Base-by-base conservation (phyloP, 2,888 invertebrate species). In the Therioaphis trifolii region DNA sequence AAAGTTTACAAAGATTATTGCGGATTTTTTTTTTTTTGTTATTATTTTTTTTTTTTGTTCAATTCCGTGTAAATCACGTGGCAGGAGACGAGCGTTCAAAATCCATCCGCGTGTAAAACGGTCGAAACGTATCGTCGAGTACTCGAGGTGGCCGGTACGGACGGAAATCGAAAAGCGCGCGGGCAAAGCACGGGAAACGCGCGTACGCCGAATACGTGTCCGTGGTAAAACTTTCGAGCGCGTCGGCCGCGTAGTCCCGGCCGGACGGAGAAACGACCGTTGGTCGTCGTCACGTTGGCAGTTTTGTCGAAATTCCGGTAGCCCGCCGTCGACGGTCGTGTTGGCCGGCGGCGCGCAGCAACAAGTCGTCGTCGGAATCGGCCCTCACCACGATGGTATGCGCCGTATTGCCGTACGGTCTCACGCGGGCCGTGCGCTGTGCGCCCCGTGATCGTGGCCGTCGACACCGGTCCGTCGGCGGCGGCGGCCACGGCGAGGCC, bases 291-390 rank as follows among this genome's bases (percentile, higher is more conserved):
- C 80, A 82, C 72, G 80, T 82, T 82, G 80, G 80, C 71, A 82
- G 80, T 82, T 72, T 72, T 72, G 80, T 82, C 80, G 80, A 82
- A 79, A 82, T 82, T 63, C 80, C 80, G 72, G 80, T 72, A 82
- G 80, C 80, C 61, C 61, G 79, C 72, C 58, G 63, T 35, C 72
- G 71, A 58, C 58, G 58, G 49, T 63, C 80, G 80, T 72, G 72
- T 72, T 35, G 80, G 80, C 80, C 80, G 61, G 61, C 72, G 72
- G 72, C 49, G 63, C 14, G 29, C 77, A 78, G 24, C 78, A 40
- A 76, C 76, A 4, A 46, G n/a, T 14, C 46, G 68, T 4, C 58
- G 49, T 21, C 40, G 76, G 3, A n/a, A n/a, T n/a, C n/a, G n/a
- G n/a, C n/a, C n/a, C n/a, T n/a, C n/a, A n/a, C n/a, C n/a, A n/a